Evolutionary conservation across 2,113 vertebrate species (phyloP).

Genomic region (Phodopus roborovskii): DNA sequence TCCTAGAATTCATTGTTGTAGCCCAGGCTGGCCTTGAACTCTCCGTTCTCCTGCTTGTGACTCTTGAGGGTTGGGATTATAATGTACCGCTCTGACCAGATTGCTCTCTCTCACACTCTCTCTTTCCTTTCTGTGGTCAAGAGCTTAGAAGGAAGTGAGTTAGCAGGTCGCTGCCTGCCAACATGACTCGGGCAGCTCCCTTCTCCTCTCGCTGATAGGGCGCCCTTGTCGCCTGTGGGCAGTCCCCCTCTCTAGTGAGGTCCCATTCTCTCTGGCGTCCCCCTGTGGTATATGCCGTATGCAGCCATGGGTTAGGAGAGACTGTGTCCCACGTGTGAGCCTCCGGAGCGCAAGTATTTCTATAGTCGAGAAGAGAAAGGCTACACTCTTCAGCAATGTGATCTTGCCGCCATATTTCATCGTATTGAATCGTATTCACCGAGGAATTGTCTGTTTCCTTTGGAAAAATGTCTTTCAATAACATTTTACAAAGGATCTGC

Average conservation of each 20-base stretch:
- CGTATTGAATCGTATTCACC: neutral
- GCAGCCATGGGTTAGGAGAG: neutral
- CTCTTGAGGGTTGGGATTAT: neutral
- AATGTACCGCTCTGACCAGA: neutral
- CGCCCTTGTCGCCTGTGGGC: neutral
- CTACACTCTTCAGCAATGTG: neutral
- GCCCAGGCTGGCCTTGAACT: neutral
- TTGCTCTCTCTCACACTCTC: no score
- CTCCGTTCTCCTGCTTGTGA: neutral
- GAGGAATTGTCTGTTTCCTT: neutral
- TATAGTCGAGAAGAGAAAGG: neutral
- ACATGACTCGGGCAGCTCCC: neutral
- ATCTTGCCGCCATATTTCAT: neutral
- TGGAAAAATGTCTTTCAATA: conserved; percentile 21
- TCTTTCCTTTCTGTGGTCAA: neutral
- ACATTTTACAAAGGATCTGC: neutral
- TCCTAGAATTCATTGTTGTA: neutral
- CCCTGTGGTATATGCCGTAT: neutral
- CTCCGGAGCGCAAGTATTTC: neutral
- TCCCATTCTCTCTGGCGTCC: neutral
- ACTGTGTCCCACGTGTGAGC: neutral
- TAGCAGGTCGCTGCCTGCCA: neutral
- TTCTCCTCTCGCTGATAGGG: neutral
- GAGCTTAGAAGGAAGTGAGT: neutral
- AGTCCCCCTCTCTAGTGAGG: neutral